Conservation (phyloP, 2,888 invertebrate genomes). For the Eumerus sabulonum region DNA sequence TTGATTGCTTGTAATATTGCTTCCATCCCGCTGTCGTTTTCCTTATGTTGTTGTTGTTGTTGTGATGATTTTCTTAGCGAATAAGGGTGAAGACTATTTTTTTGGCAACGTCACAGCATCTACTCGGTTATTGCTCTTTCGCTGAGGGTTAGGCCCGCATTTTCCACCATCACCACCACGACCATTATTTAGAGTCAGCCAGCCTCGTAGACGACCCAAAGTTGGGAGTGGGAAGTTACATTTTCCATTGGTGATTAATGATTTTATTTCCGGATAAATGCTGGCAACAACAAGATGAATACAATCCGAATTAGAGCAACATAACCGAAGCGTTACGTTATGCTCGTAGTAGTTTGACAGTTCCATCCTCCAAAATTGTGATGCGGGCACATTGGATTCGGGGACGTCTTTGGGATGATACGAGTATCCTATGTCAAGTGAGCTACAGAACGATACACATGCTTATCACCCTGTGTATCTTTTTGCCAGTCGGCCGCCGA, state of each 20-base stretch:
- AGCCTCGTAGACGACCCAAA: conserved; percentile 19
- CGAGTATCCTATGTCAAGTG: conserved; percentile 38
- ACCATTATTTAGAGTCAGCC: no score
- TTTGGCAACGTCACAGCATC: conserved; percentile 62
- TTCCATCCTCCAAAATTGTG: conserved; percentile 14
- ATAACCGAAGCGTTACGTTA: conserved; percentile 22
- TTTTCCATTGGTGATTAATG: conserved; percentile 62
- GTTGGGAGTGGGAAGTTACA: conserved; percentile 55
- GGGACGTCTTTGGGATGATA: background rate
- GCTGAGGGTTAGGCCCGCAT: conserved; percentile 53
- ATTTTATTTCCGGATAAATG: conserved; percentile 61
- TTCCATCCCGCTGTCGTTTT: conserved; percentile 19
- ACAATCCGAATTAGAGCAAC: conserved; percentile 53
- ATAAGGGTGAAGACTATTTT: conserved; percentile 19
- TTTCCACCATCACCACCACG: conserved; percentile 21
- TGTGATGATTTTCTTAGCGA: no score
- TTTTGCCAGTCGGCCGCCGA: conserved; percentile 30
- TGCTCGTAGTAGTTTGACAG: conserved; percentile 30
- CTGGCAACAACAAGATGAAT: conserved; percentile 61
- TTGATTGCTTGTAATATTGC: conserved; percentile 72
- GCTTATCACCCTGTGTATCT: background rate
- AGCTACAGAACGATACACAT: conserved; percentile 29
- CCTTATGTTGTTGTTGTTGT: conserved; percentile 23
- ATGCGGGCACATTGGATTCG: conserved; percentile 14
- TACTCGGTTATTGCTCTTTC: conserved; percentile 31